Percentiles rank a stretch among this genome's conserved stretches.
Conservation (phyloP, 2,888 invertebrate genomes). For the Agrochola lota region DNA sequence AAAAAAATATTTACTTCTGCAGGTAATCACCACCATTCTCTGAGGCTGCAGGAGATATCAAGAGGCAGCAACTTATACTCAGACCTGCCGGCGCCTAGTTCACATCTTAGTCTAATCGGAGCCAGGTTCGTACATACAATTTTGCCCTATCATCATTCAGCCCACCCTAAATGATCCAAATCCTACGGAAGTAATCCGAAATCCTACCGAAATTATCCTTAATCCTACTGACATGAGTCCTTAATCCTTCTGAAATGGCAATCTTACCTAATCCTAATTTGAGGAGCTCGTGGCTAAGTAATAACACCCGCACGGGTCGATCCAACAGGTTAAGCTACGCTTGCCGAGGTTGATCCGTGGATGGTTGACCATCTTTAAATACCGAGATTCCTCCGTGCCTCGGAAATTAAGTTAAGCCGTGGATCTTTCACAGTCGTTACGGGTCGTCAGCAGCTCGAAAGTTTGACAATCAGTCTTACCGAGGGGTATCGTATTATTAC, state of each 20-base stretch:
- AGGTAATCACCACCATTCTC: slow-evolving; percentile 85
- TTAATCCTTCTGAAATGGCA: neutral
- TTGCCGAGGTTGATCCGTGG: too few relatives aligned
- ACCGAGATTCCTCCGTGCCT: too few relatives aligned
- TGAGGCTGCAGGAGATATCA: slow-evolving; percentile 90
- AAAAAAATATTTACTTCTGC: slow-evolving; percentile 15
- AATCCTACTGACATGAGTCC: neutral
- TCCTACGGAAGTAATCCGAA: neutral
- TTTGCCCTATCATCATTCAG: neutral
- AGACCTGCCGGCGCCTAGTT: slow-evolving; percentile 94
- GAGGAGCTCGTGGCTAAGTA: too few relatives aligned
- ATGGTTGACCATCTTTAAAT: too few relatives aligned
- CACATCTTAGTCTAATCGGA: slow-evolving; percentile 89
- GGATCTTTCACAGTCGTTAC: too few relatives aligned
- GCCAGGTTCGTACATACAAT: slow-evolving; percentile 79
- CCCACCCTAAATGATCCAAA: neutral
- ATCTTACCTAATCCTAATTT: neutral
- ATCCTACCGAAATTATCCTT: neutral
- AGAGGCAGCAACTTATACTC: slow-evolving; percentile 94
- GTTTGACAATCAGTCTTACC: too few relatives aligned
- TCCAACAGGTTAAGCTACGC: too few relatives aligned
- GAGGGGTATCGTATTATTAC: too few relatives aligned
- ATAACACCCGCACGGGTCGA: too few relatives aligned
- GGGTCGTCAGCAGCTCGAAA: too few relatives aligned
- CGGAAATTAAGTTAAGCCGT: too few relatives aligned